phyloP scores from a whole-genome alignment of 2,113 vertebrate species.

The Plecotus auritus region DNA sequence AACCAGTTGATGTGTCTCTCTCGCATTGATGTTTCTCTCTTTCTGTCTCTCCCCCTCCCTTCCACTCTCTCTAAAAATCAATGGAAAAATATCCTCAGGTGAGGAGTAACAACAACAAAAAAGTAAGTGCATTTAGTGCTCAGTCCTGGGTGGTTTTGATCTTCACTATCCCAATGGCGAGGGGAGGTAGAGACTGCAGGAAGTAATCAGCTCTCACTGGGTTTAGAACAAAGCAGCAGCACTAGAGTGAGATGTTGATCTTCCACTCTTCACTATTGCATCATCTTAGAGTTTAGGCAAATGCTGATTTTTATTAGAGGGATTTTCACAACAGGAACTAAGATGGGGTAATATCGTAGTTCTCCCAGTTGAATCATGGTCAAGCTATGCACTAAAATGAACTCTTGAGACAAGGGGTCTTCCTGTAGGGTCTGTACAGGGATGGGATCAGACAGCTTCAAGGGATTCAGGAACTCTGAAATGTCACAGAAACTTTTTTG shows the following conservation, averaged over 20 bases:
- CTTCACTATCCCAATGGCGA: neutral
- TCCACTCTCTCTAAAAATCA: too few relatives aligned
- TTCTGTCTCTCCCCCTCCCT: too few relatives aligned
- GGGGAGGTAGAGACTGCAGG: neutral
- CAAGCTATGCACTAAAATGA: conserved; percentile 36
- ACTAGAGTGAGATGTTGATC: neutral
- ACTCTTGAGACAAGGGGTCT: neutral
- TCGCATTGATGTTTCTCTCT: too few relatives aligned
- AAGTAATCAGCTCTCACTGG: neutral
- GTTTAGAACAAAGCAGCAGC: neutral
- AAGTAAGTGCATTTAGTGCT: neutral
- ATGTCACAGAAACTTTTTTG: neutral
- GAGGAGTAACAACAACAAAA: neutral
- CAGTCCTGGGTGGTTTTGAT: neutral
- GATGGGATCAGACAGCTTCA: neutral
- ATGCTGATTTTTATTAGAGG: neutral
- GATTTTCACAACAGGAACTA: neutral
- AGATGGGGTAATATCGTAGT: neutral
- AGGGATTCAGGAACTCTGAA: neutral
- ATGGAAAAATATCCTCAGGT: too few relatives aligned
- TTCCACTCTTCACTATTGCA: neutral
- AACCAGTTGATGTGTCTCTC: too few relatives aligned
- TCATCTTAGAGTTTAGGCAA: neutral
- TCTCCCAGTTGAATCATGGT: neutral
- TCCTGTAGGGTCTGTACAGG: neutral